Percentiles rank a stretch among this genome's conserved stretches.
phyloP scores from a whole-genome alignment of 2,797 vertebrate species.

The Enteromius paludinosus region DNA sequence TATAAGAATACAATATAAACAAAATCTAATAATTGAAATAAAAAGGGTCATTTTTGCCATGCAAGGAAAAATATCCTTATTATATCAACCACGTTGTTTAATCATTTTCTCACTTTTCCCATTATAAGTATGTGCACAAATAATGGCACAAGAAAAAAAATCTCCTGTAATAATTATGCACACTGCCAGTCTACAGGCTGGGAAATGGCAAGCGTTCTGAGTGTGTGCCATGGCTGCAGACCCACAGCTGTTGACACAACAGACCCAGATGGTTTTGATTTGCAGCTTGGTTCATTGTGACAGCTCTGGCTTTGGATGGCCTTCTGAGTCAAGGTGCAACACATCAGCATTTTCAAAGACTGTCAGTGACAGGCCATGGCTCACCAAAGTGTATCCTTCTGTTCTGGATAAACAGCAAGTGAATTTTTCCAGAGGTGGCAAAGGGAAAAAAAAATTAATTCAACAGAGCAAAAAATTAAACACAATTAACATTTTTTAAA shows the following conservation, averaged over 20 bases:
- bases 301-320: constrained; percentile 18
- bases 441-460: neutral
- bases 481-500: neutral
- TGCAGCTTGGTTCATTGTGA: constrained; percentile 28
- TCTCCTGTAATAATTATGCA: neutral
- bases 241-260: constrained; percentile 45
- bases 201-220: constrained; percentile 11
- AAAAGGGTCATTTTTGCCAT: neutral
- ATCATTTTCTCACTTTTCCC: neutral
- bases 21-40: too few relatives aligned
- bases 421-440: neutral
- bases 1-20: neutral
- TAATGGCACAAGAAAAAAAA: neutral
- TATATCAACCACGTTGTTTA: neutral
- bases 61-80: neutral
- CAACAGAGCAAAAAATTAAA: neutral
- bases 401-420: neutral
- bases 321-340: neutral
- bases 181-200: neutral
- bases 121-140: neutral
- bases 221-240: neutral
- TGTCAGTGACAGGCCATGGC: constrained; percentile 21
- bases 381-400: neutral
- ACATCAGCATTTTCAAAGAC: constrained; percentile 10
- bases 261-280: constrained; percentile 45